Evolutionary conservation across 2,797 vertebrate genomes (phyloP).

Genomic region (Lepidocolaptes lacrymiger): DNA sequence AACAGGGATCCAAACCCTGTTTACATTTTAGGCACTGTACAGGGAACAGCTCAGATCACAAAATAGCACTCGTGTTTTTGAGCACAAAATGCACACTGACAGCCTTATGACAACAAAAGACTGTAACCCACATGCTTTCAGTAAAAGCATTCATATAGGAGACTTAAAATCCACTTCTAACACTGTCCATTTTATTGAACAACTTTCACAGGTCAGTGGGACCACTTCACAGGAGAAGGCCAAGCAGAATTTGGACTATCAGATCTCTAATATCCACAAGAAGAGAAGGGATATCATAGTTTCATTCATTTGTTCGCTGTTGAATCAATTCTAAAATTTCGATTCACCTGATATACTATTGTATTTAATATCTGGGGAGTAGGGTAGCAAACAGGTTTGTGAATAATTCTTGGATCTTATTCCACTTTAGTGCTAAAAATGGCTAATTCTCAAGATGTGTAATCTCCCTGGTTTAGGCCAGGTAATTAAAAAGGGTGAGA

Average conservation of each 20-base stretch:
- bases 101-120: neutral
- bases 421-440: neutral
- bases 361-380: neutral
- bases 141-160: neutral
- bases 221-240: fast-evolving
- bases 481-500: neutral
- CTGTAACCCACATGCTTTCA: neutral
- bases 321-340: neutral
- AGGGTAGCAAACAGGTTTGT: neutral
- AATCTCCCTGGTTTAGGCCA: neutral
- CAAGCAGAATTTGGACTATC: neutral
- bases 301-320: neutral
- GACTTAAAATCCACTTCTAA: neutral
- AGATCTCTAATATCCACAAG: neutral
- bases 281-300: neutral
- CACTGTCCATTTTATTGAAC: neutral
- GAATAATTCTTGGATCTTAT: neutral
- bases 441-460: neutral
- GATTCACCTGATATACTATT: neutral
- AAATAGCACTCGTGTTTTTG: neutral
- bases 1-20: neutral
- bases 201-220: neutral
- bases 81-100: neutral
- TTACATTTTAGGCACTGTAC: neutral
- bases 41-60: neutral